Evolutionary conservation across 2,797 vertebrate genomes (phyloP).

Genomic region (Sternarchorhynchus goeldii): DNA sequence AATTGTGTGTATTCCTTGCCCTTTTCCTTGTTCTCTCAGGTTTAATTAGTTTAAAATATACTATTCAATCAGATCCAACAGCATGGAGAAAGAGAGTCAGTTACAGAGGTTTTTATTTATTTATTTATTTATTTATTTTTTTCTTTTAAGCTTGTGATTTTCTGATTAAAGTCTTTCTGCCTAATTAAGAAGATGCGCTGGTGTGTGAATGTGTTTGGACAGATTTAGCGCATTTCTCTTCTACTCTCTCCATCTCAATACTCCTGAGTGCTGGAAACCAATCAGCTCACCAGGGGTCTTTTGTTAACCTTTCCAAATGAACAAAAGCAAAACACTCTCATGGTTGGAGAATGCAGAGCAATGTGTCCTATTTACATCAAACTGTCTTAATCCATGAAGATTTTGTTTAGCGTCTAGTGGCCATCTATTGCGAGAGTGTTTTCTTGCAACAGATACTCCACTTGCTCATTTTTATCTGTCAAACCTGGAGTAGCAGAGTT

Average conservation of each 20-base stretch:
- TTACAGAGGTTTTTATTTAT: conserved; percentile 27
- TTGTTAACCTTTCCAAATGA: conserved; percentile 47
- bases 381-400: conserved; percentile 40
- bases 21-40: conserved; percentile 53
- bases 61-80: conserved; percentile 55
- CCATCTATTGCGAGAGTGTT: conserved; percentile 18
- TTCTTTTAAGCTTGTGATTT: conserved; percentile 42
- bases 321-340: conserved; percentile 40
- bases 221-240: conserved; percentile 51
- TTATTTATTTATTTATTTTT: not conserved
- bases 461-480: conserved; percentile 12
- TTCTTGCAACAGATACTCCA: conserved; percentile 31
- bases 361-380: conserved; percentile 50
- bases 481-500: not conserved
- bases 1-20: conserved; percentile 52
- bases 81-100: conserved; percentile 27
- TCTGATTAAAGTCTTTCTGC: conserved; percentile 51
- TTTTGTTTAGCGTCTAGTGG: conserved; percentile 27
- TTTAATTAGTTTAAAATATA: conserved; percentile 62
- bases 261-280: conserved; percentile 38
- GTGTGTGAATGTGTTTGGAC: conserved; percentile 50
- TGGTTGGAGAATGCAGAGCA: conserved; percentile 23
- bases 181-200: conserved; percentile 55
- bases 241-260: conserved; percentile 34
- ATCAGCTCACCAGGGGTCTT: conserved; percentile 47